Base-by-base conservation (phyloP, 2,797 vertebrate genomes). In the Sebastes reedi region DNA sequence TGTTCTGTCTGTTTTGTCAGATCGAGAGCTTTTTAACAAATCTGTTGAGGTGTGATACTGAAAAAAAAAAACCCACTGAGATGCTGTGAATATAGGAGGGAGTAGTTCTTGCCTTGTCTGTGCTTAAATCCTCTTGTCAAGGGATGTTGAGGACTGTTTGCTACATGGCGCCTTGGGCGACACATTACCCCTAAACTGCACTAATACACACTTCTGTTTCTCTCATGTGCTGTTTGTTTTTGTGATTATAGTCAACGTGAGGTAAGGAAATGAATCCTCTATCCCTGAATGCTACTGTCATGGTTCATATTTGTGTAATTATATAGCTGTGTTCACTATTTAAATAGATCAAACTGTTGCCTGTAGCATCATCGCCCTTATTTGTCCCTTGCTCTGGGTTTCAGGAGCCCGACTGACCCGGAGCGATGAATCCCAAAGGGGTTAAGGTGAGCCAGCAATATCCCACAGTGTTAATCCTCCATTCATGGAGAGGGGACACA, bases 371-470 rank as follows among this genome's bases (percentile, higher is more conserved):
- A 52, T 58, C 0, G 1, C 20, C 16, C 58, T 79, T 24, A 86
- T 75, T 61, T 89, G 65, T 84, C 50, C 16, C 13, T 25, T 25
- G n/a, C 77, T 85, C 85, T 72, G 50, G 64, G 32, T 92, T 91
- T 66, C 83, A 93, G 92, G 84, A 88, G 80, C 58, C 70, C 29
- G 1, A 58, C 83, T 72, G 70, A 83, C 20, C 70, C 55, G 24
- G 13, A 84, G 39, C 74, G 1, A 95, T 95, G 91, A 95, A 94
- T 94, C 84, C 89, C 72, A 95, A 92, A 83, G 80, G 88, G 87
- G 91, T 92, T 67, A 95, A 95, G 94, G 94, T 95, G 88, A 94
- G 92, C 69, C 71, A 11, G 73, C 69, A 68, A 65, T 83, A 79
- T 87, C 79, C 83, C 83, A 72, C 76, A 10, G 78, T 88, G 89